These are phyloP conservation scores for Hirudo medicinalis DNA, from an alignment of 1,140 invertebrate genomes.

Conservation along the genomic window DNA sequence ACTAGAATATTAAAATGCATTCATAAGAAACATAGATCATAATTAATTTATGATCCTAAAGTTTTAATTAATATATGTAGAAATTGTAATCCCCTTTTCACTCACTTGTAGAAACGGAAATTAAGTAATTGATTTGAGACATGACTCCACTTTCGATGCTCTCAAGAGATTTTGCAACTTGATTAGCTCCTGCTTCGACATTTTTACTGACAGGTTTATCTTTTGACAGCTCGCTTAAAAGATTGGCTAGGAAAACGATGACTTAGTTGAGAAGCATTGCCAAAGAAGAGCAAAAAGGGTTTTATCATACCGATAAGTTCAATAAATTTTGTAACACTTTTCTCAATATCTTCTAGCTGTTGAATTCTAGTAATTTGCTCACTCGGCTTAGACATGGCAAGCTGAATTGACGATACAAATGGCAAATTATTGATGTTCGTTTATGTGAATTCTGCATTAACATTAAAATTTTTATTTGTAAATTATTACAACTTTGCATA, in stretches of 20 bases:
- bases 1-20: too few species aligned
- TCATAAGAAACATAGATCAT: too few species aligned
- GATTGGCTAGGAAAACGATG: not conserved
- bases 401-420: too few species aligned
- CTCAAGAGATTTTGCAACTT: conserved; percentile 3
- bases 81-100: not conserved
- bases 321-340: conserved; percentile 1
- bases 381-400: not conserved
- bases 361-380: conserved; percentile 9
- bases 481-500: too few species aligned
- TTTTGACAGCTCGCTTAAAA: conserved; percentile 5
- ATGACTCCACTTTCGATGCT: conserved; percentile 9
- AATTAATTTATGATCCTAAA: too few species aligned
- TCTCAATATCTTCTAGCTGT: conserved; percentile 7
- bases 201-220: conserved; percentile 8
- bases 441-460: too few species aligned
- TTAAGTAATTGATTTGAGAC: conserved; percentile 10
- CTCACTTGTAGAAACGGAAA: conserved; percentile 9
- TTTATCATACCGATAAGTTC: not conserved
- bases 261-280: not conserved
- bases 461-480: too few species aligned
- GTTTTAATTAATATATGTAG: too few species aligned
- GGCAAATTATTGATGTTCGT: too few species aligned
- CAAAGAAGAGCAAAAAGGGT: not conserved
- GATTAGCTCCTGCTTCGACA: not conserved